Base-by-base conservation (phyloP, 2,888 invertebrate genomes). In the Chironomus riparius region DNA sequence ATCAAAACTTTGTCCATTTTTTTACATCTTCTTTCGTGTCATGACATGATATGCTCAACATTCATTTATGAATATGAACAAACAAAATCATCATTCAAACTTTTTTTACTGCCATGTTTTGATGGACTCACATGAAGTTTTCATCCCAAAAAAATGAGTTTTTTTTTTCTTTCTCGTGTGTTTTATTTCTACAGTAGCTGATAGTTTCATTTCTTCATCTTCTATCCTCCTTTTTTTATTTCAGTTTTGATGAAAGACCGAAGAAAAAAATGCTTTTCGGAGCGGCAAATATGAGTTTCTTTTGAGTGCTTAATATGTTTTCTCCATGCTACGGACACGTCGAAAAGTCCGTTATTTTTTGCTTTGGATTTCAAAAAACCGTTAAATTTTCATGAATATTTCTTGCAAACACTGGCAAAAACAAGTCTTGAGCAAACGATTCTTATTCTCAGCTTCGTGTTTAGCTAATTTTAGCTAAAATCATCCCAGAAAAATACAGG, bases 281-380 rank as follows among this genome's bases (percentile, higher is more conserved):
- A 72, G 72, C 72, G 72, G 72, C 72, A 72, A 72, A 72, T 72
- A 62, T 72, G 62, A 28, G 21, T 72, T 62, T 56, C 72, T 28
- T 70, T 72, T 72, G 72, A 72, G 72, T 72, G 72, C 62, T 72
- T 72, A 72, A 72, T 72, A 72, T 72, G 72, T 72, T 72, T 72
- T n/a, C n/a, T n/a, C n/a, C n/a, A n/a, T n/a, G n/a, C n/a, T n/a
- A n/a, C n/a, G n/a, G n/a, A n/a, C n/a, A n/a, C n/a, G n/a, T n/a
- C n/a, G n/a, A n/a, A n/a, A n/a, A n/a, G n/a, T n/a, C n/a, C n/a
- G n/a, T n/a, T n/a, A n/a, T n/a, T n/a, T n/a, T n/a, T n/a, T n/a
- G n/a, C n/a, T n/a, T n/a, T n/a, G n/a, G n/a, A n/a, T n/a, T n/a
- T n/a, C n/a, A n/a, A n/a, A n/a, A n/a, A n/a, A n/a, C n/a, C n/a